Base-by-base conservation (phyloP, 2,888 invertebrate genomes). In the Nomada ruficornis region DNA sequence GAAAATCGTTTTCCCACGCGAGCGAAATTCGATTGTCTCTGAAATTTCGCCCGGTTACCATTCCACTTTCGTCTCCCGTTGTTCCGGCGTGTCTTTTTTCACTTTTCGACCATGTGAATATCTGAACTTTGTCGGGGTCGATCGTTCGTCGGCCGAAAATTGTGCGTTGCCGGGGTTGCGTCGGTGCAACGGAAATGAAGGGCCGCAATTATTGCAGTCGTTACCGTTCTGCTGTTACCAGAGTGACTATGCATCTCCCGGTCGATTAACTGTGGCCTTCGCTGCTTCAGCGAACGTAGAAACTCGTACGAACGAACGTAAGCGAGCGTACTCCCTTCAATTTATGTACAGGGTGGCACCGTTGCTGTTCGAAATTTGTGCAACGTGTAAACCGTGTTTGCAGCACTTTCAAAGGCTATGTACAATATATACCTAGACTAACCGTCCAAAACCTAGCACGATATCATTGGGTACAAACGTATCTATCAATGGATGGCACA, bases 181-280 rank as follows among this genome's bases (percentile, higher is more conserved):
- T 74, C 54, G 50, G 44, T 55, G 75, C 64, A 83, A 76, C 85
- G 81, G 86, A 88, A 86, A 82, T 85, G 87, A 79, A 81, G 82
- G 86, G 77, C 78, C 73, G 79, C 81, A 83, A 88, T 86, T 86
- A 86, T 80, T 74, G 72, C 77, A 77, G 62, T 71, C 82, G 79
- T 80, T 86, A 78, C 78, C 77, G 84, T 76, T 86, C 83, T 55
- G 85, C 73, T 82, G 85, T 67, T 65, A 77, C 79, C 79, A 57
- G 78, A 80, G 80, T 55, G 80, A 80, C 80, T 78, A 74, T 88
- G 86, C 86, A 87, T 84, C 83, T 75, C 54, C 64, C 78, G 88
- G 86, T 88, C 89, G 88, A 91, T 91, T 90, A 91, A 91, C 88
- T 84, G 86, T 83, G 91, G 90, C 90, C 91, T 90, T 91, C 89